Percentiles rank a stretch among this genome's conserved stretches.
Conservation (phyloP, 2,797 vertebrate species). For the Gobionotothen gibberifrons region DNA sequence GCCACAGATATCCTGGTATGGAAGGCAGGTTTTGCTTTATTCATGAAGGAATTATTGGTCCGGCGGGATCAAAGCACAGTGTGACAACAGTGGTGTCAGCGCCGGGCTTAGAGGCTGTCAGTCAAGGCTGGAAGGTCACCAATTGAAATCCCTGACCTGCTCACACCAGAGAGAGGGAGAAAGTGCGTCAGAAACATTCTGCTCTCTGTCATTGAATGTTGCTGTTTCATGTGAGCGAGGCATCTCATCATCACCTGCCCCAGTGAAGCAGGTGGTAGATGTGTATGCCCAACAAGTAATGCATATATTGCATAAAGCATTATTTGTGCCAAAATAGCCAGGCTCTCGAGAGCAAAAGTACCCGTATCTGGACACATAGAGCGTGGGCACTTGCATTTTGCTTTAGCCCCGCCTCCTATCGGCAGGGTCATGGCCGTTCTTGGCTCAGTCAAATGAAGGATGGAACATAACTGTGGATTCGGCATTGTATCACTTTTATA, state of each 20-base stretch:
- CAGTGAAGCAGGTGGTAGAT: no score
- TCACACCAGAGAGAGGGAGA: constrained; percentile 1
- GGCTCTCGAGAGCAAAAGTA: no score
- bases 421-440: no score
- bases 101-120: constrained; percentile 42
- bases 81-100: constrained; percentile 59
- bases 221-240: constrained; percentile 1
- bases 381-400: no score
- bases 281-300: no score
- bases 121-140: constrained; percentile 49
- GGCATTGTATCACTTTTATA: no score
- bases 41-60: constrained; percentile 39
- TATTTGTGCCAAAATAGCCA: no score
- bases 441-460: no score
- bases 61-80: constrained; percentile 41
- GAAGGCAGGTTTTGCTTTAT: constrained; percentile 36
- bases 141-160: constrained; percentile 37
- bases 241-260: not conserved
- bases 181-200: constrained; percentile 1
- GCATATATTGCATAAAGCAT: no score
- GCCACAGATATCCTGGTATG: not conserved
- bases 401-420: no score
- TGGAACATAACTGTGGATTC: no score
- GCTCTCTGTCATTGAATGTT: not conserved
- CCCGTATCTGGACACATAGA: no score